Evolutionary conservation across 2,888 invertebrate genomes (phyloP).

Genomic region (Embidobia sp.): DNA sequence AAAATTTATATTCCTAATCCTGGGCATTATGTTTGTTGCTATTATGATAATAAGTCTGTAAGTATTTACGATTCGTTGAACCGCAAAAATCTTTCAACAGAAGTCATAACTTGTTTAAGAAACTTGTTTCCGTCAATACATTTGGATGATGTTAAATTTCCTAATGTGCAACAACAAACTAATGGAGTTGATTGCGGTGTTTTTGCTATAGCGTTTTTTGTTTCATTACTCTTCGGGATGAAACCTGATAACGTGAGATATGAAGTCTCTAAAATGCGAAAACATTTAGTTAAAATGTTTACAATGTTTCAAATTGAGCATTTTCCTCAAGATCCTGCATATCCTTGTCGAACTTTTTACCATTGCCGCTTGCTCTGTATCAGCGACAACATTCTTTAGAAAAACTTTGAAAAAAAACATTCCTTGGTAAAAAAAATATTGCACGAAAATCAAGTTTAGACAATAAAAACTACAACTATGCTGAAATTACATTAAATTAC

Average conservation of each 20-base stretch:
- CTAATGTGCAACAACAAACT: conserved; percentile 13
- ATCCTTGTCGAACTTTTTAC: background rate
- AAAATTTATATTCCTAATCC: conserved; percentile 25
- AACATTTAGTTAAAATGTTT: conserved; percentile 14
- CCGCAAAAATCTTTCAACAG: background rate
- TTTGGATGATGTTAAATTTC: conserved; percentile 10
- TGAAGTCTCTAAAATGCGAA: conserved; percentile 2
- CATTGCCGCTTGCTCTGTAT: conserved; percentile 5
- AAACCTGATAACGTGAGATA: conserved; percentile 16
- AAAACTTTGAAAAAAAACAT: too few species aligned
- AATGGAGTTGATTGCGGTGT: conserved; percentile 27
- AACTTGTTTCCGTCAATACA: conserved; percentile 13
- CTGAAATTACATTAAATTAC: too few species aligned
- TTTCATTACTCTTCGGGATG: conserved; percentile 17
- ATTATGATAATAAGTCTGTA: conserved; percentile 15
- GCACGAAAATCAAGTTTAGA: too few species aligned
- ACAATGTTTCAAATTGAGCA: background rate
- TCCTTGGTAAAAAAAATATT: too few species aligned
- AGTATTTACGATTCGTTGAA: conserved; percentile 25
- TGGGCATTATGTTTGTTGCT: conserved; percentile 10
- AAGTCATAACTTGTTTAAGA: conserved; percentile 11
- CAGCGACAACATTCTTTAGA: too few species aligned
- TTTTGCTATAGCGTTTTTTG: conserved; percentile 25
- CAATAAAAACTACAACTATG: too few species aligned
- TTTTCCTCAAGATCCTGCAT: conserved; percentile 22